Percentiles rank a stretch among this genome's conserved stretches.
phyloP scores from a whole-genome alignment of 2,797 vertebrate genomes.

The Acridotheres tristis region DNA sequence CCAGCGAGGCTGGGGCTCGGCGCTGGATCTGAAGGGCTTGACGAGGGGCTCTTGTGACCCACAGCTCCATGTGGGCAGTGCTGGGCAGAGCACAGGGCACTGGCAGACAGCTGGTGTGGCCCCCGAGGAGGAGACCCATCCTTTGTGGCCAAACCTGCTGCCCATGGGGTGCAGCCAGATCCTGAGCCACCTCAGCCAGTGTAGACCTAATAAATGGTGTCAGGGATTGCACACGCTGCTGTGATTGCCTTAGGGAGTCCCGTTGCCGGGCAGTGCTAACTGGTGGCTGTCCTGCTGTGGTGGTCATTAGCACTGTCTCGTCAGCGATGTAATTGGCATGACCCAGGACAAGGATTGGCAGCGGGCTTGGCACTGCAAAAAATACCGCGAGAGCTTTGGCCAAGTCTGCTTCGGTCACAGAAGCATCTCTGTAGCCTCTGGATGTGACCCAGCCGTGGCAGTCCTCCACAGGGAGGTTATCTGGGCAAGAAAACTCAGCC shows the following conservation, averaged over 20 bases:
- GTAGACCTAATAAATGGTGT: background rate
- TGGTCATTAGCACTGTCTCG: background rate
- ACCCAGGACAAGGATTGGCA: background rate
- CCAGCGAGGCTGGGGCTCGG: constrained; percentile 2
- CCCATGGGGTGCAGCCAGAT: background rate
- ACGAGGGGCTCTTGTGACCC: background rate
- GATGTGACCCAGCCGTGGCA: background rate
- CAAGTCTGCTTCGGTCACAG: background rate
- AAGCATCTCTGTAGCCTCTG: background rate
- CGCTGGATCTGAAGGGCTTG: constrained; percentile 55
- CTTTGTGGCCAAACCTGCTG: background rate
- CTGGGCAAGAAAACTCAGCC: background rate
- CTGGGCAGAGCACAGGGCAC: fast-evolving
- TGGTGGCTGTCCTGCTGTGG: background rate
- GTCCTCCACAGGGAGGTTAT: fast-evolving
- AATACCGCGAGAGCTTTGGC: fast-evolving
- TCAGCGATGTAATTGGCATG: background rate
- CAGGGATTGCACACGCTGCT: background rate
- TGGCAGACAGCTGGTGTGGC: fast-evolving
- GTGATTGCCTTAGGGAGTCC: background rate
- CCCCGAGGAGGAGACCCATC: background rate
- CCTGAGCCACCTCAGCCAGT: background rate
- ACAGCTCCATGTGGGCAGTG: fast-evolving
- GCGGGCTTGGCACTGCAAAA: fast-evolving
- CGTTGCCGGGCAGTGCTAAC: fast-evolving